Evolutionary conservation across 2,888 invertebrate species (phyloP).

Genomic region (Argyresthia albistria): DNA sequence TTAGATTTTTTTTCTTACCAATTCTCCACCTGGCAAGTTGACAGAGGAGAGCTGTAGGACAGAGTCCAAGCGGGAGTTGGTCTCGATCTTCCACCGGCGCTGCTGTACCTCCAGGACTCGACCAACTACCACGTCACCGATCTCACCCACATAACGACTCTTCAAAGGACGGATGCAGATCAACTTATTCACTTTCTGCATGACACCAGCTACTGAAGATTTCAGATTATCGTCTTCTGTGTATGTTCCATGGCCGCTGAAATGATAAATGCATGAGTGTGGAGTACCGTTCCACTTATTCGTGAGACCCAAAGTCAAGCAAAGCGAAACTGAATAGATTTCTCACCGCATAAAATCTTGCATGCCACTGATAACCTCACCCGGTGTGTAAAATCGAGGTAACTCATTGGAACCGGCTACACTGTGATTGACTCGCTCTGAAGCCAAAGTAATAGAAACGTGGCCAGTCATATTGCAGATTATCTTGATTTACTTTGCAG

Average conservation of each 20-base stretch:
- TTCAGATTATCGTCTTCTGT: conserved; percentile 86
- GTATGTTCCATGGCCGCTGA: conserved; percentile 97
- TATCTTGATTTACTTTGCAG: not conserved
- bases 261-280: conserved; percentile 11
- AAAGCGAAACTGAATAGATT: conserved; percentile 1
- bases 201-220: conserved; percentile 94
- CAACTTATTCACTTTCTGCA: conserved; percentile 95
- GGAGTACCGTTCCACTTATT: not conserved
- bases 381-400: conserved; percentile 85
- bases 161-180: conserved; percentile 93
- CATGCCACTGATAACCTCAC: conserved; percentile 88
- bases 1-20: conserved; percentile 79
- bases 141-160: conserved; percentile 92
- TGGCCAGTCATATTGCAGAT: conserved; percentile 54
- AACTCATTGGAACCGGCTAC: conserved; percentile 69
- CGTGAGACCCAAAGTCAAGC: not conserved
- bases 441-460: conserved; percentile 76
- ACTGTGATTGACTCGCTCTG: conserved; percentile 75
- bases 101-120: conserved; percentile 95
- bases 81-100: conserved; percentile 95
- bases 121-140: conserved; percentile 97
- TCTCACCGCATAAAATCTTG: conserved; percentile 86
- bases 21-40: conserved; percentile 97
- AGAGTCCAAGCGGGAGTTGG: conserved; percentile 91
- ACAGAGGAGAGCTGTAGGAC: conserved; percentile 91